Percentiles rank a stretch among this genome's conserved stretches.
Evolutionary conservation across 1,140 invertebrate genomes (phyloP).

Genomic region (Schlechtendalia chinensis): DNA sequence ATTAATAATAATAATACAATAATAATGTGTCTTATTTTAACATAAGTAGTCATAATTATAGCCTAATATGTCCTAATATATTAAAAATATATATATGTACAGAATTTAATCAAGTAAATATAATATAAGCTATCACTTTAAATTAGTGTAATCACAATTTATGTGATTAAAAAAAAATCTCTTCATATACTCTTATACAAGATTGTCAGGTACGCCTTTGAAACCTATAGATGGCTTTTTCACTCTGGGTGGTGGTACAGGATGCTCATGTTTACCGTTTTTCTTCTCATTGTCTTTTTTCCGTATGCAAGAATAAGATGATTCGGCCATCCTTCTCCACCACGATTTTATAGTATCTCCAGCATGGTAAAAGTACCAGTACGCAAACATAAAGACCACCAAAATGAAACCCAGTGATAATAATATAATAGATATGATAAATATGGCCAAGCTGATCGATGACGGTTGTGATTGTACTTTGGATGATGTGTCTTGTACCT

Average conservation of each 20-base stretch:
- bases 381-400: slow-evolving; percentile 57
- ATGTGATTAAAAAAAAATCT: not conserved
- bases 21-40: not conserved
- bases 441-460: slow-evolving; percentile 55
- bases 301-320: slow-evolving; percentile 9
- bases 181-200: slow-evolving; percentile 38
- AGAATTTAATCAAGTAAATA: not conserved
- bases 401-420: slow-evolving; percentile 58
- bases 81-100: slow-evolving; percentile 26
- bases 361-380: slow-evolving; percentile 53
- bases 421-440: slow-evolving; percentile 57
- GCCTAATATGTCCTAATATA: not conserved
- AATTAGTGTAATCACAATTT: slow-evolving; percentile 12
- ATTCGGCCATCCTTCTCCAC: slow-evolving; percentile 47
- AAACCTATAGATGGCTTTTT: slow-evolving; percentile 49
- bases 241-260: slow-evolving; percentile 45
- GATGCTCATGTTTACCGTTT: not conserved
- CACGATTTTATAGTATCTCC: slow-evolving; percentile 42
- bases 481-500: slow-evolving; percentile 43
- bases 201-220: slow-evolving; percentile 50
- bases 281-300: slow-evolving; percentile 9
- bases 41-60: not conserved
- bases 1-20: not conserved
- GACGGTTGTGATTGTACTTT: slow-evolving; percentile 51
- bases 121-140: not conserved